phyloP scores from a whole-genome alignment of 2,888 invertebrate genomes.

The Philereme vetulata region DNA sequence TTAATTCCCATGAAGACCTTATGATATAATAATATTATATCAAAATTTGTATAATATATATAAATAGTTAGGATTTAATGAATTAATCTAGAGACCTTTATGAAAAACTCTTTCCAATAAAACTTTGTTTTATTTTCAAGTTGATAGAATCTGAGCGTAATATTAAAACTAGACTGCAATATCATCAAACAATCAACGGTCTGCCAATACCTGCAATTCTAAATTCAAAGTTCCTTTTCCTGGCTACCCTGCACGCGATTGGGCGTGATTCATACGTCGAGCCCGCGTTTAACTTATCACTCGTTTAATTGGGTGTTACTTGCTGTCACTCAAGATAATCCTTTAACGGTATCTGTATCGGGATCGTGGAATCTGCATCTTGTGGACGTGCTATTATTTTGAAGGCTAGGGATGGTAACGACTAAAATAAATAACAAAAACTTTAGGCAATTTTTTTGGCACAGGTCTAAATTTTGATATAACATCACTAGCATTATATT shows the following conservation, averaged over 20 bases:
- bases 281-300: constrained; percentile 57
- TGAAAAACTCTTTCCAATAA: no score
- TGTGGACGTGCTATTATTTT: constrained; percentile 48
- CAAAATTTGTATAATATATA: no score
- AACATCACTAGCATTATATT: no score
- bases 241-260: constrained; percentile 37
- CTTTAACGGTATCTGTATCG: constrained; percentile 65
- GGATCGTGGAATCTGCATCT: constrained; percentile 68
- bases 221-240: constrained; percentile 27
- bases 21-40: no score
- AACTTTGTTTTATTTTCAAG: no score
- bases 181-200: background rate
- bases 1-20: no score
- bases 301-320: constrained; percentile 70
- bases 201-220: background rate
- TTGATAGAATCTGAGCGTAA: no score
- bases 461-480: no score
- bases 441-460: no score
- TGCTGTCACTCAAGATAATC: constrained; percentile 71
- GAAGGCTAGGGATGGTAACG: constrained; percentile 28
- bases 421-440: no score
- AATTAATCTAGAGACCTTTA: no score
- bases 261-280: constrained; percentile 56
- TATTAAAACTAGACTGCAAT: background rate
- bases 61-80: no score